phyloP scores from a whole-genome alignment of 2,113 vertebrate genomes.

The Pseudopodoces humilis region DNA sequence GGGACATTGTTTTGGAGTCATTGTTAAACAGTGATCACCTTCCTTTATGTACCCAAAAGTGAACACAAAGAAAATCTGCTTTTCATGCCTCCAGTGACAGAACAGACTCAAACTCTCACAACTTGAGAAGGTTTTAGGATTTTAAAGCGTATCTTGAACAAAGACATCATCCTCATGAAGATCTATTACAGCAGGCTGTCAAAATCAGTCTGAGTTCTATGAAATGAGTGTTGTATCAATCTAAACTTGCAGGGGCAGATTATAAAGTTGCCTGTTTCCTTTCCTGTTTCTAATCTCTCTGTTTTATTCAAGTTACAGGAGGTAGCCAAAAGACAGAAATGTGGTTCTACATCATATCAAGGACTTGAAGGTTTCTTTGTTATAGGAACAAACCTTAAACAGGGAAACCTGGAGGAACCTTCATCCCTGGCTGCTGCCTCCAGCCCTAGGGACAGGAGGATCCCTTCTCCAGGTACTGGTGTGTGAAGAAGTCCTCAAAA shows the following conservation, averaged over 20 bases:
- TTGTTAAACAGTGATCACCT: not conserved
- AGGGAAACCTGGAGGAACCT: not conserved
- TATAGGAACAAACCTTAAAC: not conserved
- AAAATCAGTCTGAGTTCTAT: not conserved
- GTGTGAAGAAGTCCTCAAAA: not conserved
- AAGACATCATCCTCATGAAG: not conserved
- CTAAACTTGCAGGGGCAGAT: not conserved
- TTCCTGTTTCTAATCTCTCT: not conserved
- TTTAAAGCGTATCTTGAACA: not conserved
- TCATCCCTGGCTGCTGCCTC: not conserved
- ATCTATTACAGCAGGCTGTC: not conserved
- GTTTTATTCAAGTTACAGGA: constrained; percentile 62
- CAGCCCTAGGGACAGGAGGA: not conserved
- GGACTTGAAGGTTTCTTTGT: constrained; percentile 73
- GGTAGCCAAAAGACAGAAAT: constrained; percentile 59
- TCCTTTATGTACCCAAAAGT: not conserved
- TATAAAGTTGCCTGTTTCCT: not conserved
- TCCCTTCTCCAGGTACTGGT: constrained; percentile 62
- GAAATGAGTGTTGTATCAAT: not conserved
- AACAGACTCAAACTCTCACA: not conserved
- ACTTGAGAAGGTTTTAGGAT: not conserved
- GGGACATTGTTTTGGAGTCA: not conserved
- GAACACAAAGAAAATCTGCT: not conserved
- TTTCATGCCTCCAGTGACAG: not conserved
- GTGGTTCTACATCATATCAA: constrained; percentile 16